Evolutionary conservation across 2,888 invertebrate genomes (phyloP).

Genomic region (Venusia cambrica): DNA sequence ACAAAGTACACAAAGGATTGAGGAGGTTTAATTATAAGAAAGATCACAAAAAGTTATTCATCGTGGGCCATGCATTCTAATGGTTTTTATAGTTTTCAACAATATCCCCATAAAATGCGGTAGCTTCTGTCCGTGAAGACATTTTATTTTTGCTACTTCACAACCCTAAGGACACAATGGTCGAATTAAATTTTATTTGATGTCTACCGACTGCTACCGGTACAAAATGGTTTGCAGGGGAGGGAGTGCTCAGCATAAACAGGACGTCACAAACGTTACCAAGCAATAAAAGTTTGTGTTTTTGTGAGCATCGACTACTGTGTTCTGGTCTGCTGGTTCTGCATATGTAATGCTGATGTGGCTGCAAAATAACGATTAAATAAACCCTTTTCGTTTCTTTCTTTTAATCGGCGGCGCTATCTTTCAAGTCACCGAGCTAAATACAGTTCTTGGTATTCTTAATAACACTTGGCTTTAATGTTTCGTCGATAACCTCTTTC

Average conservation of each 20-base stretch:
- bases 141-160: constrained; percentile 31
- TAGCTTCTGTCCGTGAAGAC: constrained; percentile 22
- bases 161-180: constrained; percentile 53
- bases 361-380: constrained; percentile 50
- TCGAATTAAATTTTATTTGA: constrained; percentile 72
- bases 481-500: constrained; percentile 24
- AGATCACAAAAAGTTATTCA: constrained; percentile 12
- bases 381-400: constrained; percentile 50
- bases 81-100: constrained; percentile 22
- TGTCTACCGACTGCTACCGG: constrained; percentile 56
- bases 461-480: constrained; percentile 29
- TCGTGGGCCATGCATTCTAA: constrained; percentile 20
- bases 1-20: constrained; percentile 12
- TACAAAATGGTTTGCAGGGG: constrained; percentile 43
- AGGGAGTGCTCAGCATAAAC: constrained; percentile 52
- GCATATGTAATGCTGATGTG: constrained; percentile 63
- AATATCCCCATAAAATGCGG: constrained; percentile 23
- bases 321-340: constrained; percentile 63
- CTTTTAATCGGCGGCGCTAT: constrained; percentile 54
- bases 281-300: constrained; percentile 34
- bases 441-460: constrained; percentile 35
- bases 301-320: constrained; percentile 39
- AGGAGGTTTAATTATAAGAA: constrained; percentile 12
- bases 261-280: constrained; percentile 61
- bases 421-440: constrained; percentile 55